phyloP scores from a whole-genome alignment of 2,797 vertebrate species.

The Scleropages formosus region DNA sequence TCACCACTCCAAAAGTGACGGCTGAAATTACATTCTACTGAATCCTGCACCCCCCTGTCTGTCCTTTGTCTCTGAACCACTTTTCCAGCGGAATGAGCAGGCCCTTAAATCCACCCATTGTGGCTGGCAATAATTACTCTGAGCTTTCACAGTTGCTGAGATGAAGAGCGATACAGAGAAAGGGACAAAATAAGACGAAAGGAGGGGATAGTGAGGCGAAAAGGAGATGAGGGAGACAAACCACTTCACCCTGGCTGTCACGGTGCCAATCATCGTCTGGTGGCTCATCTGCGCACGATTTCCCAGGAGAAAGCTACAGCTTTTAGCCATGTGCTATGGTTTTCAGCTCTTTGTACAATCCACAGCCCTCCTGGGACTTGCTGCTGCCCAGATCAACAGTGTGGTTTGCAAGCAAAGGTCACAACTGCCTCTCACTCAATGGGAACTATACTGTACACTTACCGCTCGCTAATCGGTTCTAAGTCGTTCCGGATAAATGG shows the following conservation, averaged over 20 bases:
- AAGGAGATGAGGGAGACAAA: neutral
- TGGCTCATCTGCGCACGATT: conserved; percentile 26
- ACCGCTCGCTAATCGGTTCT: too few species aligned
- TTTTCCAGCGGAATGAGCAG: conserved; percentile 22
- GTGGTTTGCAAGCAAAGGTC: too few species aligned
- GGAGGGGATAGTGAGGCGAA: conserved; percentile 26
- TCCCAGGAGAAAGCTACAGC: neutral
- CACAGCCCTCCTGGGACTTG: too few species aligned
- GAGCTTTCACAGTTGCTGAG: conserved; percentile 33
- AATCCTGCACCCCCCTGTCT: conserved; percentile 15
- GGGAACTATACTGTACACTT: too few species aligned
- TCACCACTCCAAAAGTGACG: conserved; percentile 20
- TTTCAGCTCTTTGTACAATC: neutral
- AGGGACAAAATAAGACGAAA: conserved; percentile 27
- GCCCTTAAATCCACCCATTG: conserved; percentile 26
- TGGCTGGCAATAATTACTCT: conserved; percentile 28
- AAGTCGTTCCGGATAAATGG: too few species aligned
- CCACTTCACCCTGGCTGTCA: conserved; percentile 26
- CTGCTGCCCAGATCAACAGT: too few species aligned
- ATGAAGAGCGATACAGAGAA: conserved; percentile 21
- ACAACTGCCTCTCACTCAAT: too few species aligned
- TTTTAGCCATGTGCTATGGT: too few species aligned
- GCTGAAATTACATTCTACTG: conserved; percentile 30
- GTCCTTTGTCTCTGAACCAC: conserved; percentile 13
- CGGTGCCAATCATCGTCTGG: conserved; percentile 26